Evolutionary conservation across 2,888 invertebrate species (phyloP).

Genomic region (Drosophila suboccidentalis): DNA sequence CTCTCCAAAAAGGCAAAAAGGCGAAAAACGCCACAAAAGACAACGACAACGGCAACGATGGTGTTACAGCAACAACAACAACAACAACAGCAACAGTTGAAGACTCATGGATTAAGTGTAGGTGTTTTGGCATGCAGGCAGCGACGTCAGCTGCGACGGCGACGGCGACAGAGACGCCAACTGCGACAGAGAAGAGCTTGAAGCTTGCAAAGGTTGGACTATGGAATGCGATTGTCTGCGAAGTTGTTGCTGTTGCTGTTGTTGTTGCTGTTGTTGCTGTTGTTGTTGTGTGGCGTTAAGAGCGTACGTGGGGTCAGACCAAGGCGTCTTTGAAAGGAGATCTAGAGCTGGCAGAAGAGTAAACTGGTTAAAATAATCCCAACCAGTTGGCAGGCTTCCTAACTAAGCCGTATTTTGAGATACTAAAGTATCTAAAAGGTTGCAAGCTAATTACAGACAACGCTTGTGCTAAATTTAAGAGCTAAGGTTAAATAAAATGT

Average conservation of each 20-base stretch:
- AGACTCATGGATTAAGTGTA: slow-evolving; percentile 64
- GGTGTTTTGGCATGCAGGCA: slow-evolving; percentile 76
- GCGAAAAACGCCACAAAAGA: slow-evolving; percentile 78
- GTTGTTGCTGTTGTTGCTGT: slow-evolving; percentile 6
- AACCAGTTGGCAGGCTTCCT: slow-evolving; percentile 28
- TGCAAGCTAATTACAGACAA: slow-evolving; percentile 17
- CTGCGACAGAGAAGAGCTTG: slow-evolving; percentile 31
- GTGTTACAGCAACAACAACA: slow-evolving; percentile 48
- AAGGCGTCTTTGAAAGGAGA: slow-evolving; percentile 62
- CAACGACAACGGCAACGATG: slow-evolving; percentile 48
- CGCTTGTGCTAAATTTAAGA: neutral
- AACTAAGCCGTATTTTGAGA: neutral
- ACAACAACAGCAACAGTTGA: slow-evolving; percentile 39
- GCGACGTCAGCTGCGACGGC: slow-evolving; percentile 19
- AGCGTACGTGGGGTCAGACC: slow-evolving; percentile 74
- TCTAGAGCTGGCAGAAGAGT: slow-evolving; percentile 32
- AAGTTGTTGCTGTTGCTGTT: slow-evolving; percentile 22
- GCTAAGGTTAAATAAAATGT: neutral
- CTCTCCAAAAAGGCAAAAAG: slow-evolving; percentile 67
- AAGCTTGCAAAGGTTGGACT: slow-evolving; percentile 51
- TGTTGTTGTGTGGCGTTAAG: slow-evolving; percentile 53
- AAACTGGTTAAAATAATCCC: slow-evolving; percentile 43
- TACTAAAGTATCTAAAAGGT: slow-evolving; percentile 11
- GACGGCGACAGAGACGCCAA: neutral
- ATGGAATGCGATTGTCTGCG: slow-evolving; percentile 75